phyloP scores from a whole-genome alignment of 2,888 invertebrate species.

The Seira ritae region DNA sequence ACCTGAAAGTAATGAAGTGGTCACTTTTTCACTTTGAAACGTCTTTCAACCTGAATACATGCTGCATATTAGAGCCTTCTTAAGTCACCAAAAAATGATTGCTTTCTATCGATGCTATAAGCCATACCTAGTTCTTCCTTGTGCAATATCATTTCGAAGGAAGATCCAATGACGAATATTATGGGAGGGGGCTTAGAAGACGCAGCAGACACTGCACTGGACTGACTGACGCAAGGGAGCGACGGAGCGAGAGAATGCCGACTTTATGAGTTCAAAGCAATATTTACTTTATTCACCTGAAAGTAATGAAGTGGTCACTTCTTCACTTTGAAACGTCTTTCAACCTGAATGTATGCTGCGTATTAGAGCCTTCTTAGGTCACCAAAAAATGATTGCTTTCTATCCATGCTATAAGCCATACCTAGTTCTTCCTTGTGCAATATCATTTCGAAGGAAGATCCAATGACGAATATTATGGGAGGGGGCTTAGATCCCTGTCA shows the following conservation, averaged over 20 bases:
- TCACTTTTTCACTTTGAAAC: constrained; percentile 27
- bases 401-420: not conserved
- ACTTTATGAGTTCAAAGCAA: constrained; percentile 4
- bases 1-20: constrained; percentile 33
- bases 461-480: not conserved
- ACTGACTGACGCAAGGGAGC: too few species aligned
- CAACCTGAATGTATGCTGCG: too few species aligned
- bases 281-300: constrained; percentile 12
- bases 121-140: not conserved
- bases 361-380: not conserved
- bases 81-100: not conserved
- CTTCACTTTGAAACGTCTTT: constrained; percentile 12
- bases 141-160: not conserved
- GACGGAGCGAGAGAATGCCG: too few species aligned
- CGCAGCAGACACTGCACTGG: not conserved
- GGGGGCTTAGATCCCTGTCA: not conserved
- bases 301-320: constrained; percentile 41
- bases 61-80: too few species aligned
- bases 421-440: not conserved
- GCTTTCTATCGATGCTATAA: not conserved
- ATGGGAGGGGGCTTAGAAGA: not conserved
- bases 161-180: not conserved
- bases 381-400: not conserved
- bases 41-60: too few species aligned
- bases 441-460: not conserved